Evolutionary conservation across 1,140 invertebrate genomes (phyloP).

Genomic region (Conopomorpha cramerella): DNA sequence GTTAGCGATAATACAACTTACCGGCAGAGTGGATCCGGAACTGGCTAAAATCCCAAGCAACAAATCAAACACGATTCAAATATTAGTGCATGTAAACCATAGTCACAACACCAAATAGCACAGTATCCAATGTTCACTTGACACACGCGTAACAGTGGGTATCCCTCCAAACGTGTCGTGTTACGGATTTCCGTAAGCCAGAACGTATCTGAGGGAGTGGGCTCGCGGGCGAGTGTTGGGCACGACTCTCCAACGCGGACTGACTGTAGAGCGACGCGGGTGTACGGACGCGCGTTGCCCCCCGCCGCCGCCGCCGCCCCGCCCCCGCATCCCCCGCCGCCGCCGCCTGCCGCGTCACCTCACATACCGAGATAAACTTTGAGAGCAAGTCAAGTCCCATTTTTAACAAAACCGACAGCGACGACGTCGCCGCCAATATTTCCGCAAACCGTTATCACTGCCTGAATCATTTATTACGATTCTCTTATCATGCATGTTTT

Average conservation of each 20-base stretch:
- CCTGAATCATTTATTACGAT: no score
- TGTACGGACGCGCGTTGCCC: constrained; percentile 35
- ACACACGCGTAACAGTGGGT: constrained; percentile 43
- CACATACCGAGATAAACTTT: constrained; percentile 50
- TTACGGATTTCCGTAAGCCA: constrained; percentile 59
- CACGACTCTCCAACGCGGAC: constrained; percentile 48
- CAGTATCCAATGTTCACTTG: constrained; percentile 48
- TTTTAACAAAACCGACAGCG: constrained; percentile 28
- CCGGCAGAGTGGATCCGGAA: constrained; percentile 57
- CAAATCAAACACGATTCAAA: constrained; percentile 19
- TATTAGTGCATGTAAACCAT: constrained; percentile 43
- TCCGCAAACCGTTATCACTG: constrained; percentile 30
- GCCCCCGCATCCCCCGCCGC: constrained; percentile 10
- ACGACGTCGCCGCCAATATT: constrained; percentile 23
- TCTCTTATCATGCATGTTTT: no score
- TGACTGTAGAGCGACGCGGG: constrained; percentile 53
- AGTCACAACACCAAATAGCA: constrained; percentile 41
- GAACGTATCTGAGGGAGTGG: constrained; percentile 56
- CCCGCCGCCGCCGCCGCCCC: constrained; percentile 10
- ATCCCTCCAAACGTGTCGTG: constrained; percentile 60
- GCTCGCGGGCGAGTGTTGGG: constrained; percentile 45
- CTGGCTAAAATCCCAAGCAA: constrained; percentile 41
- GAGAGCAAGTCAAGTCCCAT: constrained; percentile 44
- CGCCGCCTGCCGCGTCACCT: constrained; percentile 16
- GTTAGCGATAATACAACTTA: constrained; percentile 53